These are phyloP conservation scores for Melieria picta DNA, from an alignment of 2,888 invertebrate species.

Conservation along the genomic window DNA sequence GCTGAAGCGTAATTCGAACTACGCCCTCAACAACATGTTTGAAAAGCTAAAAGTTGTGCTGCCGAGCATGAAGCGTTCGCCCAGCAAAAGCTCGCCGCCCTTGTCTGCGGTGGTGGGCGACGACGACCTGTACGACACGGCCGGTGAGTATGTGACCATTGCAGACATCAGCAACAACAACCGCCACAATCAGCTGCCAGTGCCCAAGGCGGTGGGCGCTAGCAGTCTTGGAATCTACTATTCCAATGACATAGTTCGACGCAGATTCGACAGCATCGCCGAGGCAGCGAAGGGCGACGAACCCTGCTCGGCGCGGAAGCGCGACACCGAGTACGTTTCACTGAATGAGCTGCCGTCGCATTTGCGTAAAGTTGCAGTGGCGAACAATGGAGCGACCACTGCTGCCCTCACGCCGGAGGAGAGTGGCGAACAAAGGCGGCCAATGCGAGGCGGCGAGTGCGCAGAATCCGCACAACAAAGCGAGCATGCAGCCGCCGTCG, in stretches of 20 bases:
- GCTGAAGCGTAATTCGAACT: constrained; percentile 64
- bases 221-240: constrained; percentile 68
- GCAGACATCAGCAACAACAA: constrained; percentile 84
- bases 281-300: constrained; percentile 31
- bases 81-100: constrained; percentile 67
- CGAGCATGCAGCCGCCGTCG: constrained; percentile 51
- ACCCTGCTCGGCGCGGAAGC: constrained; percentile 20
- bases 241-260: constrained; percentile 75
- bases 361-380: constrained; percentile 54
- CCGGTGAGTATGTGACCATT: constrained; percentile 86
- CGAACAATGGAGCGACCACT: constrained; percentile 27
- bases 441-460: constrained; percentile 37
- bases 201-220: constrained; percentile 46
- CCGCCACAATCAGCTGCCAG: constrained; percentile 42
- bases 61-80: constrained; percentile 70
- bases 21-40: constrained; percentile 78
- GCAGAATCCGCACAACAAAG: constrained; percentile 49
- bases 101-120: constrained; percentile 66
- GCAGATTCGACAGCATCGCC: constrained; percentile 69
- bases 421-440: not conserved
- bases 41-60: constrained; percentile 77
- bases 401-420: not conserved
- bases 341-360: constrained; percentile 79
- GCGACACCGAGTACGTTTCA: constrained; percentile 76
- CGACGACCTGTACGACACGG: constrained; percentile 62